Evolutionary conservation across 2,888 invertebrate genomes (phyloP), one percentile per base, ranked within the genome.

Genomic region (Eristalis intricaria): DNA sequence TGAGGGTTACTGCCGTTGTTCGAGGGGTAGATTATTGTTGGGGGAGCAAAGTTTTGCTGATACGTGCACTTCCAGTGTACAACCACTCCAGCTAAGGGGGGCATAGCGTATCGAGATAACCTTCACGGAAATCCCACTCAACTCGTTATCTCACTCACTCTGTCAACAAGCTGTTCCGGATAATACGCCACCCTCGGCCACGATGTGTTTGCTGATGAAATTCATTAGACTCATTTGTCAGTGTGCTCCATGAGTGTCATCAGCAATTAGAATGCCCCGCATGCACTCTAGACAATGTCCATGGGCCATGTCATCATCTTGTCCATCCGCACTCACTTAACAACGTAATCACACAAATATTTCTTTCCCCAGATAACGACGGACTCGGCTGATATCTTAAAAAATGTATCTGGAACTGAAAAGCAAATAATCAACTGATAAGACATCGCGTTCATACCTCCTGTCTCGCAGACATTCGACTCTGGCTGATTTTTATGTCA

Each of bases 31-130:
- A 58, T 64, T 70, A 35, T 64, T 38, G 38, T 38, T 11, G 63
- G 38, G 38, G 38, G 64, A 22, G 22, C 43, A n/a, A 4, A 43
- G 19, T 50, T 19, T n/a, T 73, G 65, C 50, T 78, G 71, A 79
- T 35, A 65, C 60, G 35, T 35, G 60, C 22, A 8, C 19, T 50
- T 50, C 19, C 19, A 50, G 19, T 50, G 50, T 50, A n/a, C 43
- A 35, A 1, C 32, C 32, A 32, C 32, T 32, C 32, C 8, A 32
- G 32, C 32, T 32, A 2, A n/a, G 35, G 35, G 11, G 5, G 10
- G 35, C 43, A 15, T n/a, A 50, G 8, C 50, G 4, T 19, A 50
- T 8, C 50, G 19, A 26, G 26, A 8, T 50, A 50, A 50, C 50
- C 50, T 50, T 50, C 50, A 50, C 50, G n/a, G 50, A 50, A 50